Evolutionary conservation across 2,113 vertebrate genomes (phyloP).

Genomic region (Microcebus lehilahytsara): DNA sequence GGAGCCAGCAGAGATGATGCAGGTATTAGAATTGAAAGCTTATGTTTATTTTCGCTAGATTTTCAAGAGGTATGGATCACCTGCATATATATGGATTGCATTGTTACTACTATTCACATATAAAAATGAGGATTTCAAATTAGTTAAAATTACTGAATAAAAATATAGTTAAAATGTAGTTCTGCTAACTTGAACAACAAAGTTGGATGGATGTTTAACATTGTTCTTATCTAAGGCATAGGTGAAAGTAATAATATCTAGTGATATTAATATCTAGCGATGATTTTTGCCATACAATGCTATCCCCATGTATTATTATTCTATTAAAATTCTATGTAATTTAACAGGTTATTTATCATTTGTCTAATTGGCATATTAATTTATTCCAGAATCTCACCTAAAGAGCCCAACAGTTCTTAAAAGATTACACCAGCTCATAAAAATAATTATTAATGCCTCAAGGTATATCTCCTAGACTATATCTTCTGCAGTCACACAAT

Average conservation of each 20-base stretch:
- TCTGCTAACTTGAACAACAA: background rate
- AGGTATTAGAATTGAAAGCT: background rate
- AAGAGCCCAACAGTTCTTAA: background rate
- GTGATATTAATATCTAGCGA: no score
- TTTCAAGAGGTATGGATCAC: background rate
- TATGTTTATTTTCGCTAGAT: background rate
- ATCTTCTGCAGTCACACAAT: background rate
- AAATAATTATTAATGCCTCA: slow-evolving; percentile 5
- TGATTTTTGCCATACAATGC: background rate
- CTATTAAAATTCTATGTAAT: background rate
- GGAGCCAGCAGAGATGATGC: background rate
- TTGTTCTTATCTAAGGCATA: background rate
- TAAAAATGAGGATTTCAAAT: background rate
- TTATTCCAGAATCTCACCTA: background rate
- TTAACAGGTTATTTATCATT: background rate
- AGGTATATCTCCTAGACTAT: background rate
- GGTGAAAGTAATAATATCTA: background rate
- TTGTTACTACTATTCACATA: background rate
- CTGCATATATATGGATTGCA: background rate
- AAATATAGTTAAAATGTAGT: background rate
- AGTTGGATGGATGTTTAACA: background rate
- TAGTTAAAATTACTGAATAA: background rate
- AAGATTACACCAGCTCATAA: background rate
- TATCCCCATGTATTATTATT: background rate
- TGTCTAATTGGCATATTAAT: background rate